Base-by-base conservation (phyloP, 2,888 invertebrate species). In the Rosalia funebris region DNA sequence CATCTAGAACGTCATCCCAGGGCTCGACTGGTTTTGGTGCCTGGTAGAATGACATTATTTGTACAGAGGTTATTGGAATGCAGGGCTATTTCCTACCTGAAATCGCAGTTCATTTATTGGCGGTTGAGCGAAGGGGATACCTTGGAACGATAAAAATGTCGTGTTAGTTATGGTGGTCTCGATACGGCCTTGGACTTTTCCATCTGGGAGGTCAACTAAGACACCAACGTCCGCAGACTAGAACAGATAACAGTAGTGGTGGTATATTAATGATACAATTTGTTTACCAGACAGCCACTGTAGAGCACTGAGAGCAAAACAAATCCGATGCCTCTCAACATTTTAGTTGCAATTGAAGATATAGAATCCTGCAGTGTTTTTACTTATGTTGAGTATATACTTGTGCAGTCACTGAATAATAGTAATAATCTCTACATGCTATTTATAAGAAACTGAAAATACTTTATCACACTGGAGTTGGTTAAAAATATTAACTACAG, bases 1-100 rank as follows among this genome's bases (percentile, higher is more conserved):
- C 68, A 48, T 71, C 68, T 44, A 65, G 57, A 36, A 69, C 45
- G 4, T 61, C 74, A 14, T 66, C 61, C 74, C 74, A 72, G 9
- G 66, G 63, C 15, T 71, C 64, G 2, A 68, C 66, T 39, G 66
- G 61, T 59, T 62, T 39, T 3, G 72, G 66, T 10, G 66, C 60
- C 68, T 66, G 34, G 9, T 61, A 56, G 36, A 16, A 47, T 25
- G 12, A 10, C 11, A 34, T 10, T 14, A 32, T 12, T 46, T 46
- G 31, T 34, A 34, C 10, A 15, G 15, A 32, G 7, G 44, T 15
- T 20, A 44, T 37, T 1, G 7, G n/a, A n/a, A 12, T 16, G 5
- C 15, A 16, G n/a, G n/a, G 5, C 7, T 20, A 16, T 5, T 16
- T 20, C 4, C 56, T 59, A 68, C 68, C 57, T 52, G 20, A 45